Evolutionary conservation across 2,888 invertebrate genomes (phyloP), one percentile per base, ranked within the genome.

Genomic region (Allygus modestus): DNA sequence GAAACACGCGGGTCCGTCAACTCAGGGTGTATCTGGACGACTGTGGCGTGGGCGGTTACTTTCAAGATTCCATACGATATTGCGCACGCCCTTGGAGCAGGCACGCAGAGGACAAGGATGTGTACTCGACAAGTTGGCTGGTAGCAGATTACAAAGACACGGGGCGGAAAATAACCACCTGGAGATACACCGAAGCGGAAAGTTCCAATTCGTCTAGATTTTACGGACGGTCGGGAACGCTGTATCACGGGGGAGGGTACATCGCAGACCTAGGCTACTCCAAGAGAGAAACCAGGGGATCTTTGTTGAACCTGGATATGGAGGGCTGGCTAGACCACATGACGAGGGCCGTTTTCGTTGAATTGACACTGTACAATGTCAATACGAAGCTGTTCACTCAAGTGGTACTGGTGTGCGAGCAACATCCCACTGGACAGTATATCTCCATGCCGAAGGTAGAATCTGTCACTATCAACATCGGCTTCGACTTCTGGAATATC

Each of bases 351-450:
- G 23, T 83, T 26, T 75, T 83, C 46, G 31, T 83, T 26, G 83
- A 83, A 41, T 75, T 4, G 54, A 46, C 43, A n/a, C 20, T 77
- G 31, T 75, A 75, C 31, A 83, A 83, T 61, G 77, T 46, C 23
- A 46, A 46, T 54, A 77, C 77, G 12, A 54, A 75, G 28, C 61
- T 83, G 43, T 54, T 83, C 43, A 58, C 75, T 9, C 54, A 33
- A 73, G 83, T 83, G 17, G 37, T 75, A 28, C 73, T 83, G 12
- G 33, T 83, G 23, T 31, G 33, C n/a, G 83, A 83, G 31, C 75
- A 83, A 54, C 31, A 75, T 9, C 41, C 75, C 37, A 77, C 43
- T 46, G 83, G 83, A 17, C n/a, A 54, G 54, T 54, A 54, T 15
- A 17, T 54, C 2, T 17, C n/a, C n/a, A 54, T 20, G 12, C 2